These are phyloP conservation scores for Merodon equestris DNA, from an alignment of 2,888 invertebrate genomes.

Conservation along the genomic window DNA sequence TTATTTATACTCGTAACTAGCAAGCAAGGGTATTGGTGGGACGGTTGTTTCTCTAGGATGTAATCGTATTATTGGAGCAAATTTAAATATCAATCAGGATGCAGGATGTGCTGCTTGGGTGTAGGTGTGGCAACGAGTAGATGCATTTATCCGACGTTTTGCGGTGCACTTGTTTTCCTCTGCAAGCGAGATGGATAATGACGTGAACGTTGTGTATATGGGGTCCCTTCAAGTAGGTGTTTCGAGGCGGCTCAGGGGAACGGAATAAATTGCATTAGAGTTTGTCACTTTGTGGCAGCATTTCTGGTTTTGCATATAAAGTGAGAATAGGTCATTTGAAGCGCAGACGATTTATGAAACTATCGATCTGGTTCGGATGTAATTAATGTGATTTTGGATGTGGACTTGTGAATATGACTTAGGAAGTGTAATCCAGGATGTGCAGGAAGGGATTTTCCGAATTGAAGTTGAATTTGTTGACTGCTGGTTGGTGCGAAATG, in stretches of 20 bases:
- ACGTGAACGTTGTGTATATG: constrained; percentile 5
- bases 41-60: constrained; percentile 14
- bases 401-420: not conserved
- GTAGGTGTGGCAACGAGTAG: constrained; percentile 7
- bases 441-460: not conserved
- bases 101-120: constrained; percentile 15
- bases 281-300: constrained; percentile 43
- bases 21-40: too few relatives aligned
- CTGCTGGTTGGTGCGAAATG: not conserved
- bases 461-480: not conserved
- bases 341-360: constrained; percentile 23
- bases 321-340: constrained; percentile 30
- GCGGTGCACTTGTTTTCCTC: constrained; percentile 3
- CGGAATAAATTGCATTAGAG: constrained; percentile 30
- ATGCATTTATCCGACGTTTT: constrained; percentile 33
- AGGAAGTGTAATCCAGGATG: not conserved
- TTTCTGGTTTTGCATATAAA: constrained; percentile 47
- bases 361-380: constrained; percentile 25
- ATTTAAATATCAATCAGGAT: constrained; percentile 59
- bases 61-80: constrained; percentile 54
- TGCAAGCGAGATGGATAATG: not conserved
- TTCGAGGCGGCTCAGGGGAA: too few relatives aligned
- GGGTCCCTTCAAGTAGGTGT: too few relatives aligned
- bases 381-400: constrained; percentile 24
- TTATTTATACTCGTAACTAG: constrained; percentile 27